Conservation (phyloP, 2,797 vertebrate genomes). For the Chrosomus eos region DNA sequence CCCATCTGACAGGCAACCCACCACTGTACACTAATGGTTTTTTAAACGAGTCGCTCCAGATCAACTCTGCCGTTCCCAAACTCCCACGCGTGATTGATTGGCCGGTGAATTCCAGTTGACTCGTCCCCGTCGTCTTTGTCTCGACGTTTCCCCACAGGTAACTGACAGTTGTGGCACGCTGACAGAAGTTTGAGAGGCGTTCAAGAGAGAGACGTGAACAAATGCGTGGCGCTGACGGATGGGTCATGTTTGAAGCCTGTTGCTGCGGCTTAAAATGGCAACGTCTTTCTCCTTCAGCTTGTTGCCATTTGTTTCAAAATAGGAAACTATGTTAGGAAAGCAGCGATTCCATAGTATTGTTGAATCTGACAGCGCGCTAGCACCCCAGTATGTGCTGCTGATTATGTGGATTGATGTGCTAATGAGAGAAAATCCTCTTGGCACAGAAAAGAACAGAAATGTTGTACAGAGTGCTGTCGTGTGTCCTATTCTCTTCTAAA, state of each 20-base stretch:
- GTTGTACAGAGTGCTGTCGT: neutral
- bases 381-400: conserved; percentile 19
- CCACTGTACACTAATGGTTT: conserved; percentile 72
- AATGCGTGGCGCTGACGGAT: neutral
- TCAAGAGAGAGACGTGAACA: conserved; percentile 17
- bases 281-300: neutral
- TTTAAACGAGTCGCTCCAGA: conserved; percentile 73
- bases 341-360: conserved; percentile 7
- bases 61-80: conserved; percentile 54
- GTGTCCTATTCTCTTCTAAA: conserved; percentile 36
- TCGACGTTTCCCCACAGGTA: conserved; percentile 13
- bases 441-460: neutral
- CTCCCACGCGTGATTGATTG: conserved; percentile 55
- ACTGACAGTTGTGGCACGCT: conserved; percentile 8
- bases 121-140: conserved; percentile 46
- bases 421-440: conserved; percentile 37
- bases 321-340: neutral
- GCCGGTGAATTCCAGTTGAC: conserved; percentile 29
- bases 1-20: conserved; percentile 68
- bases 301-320: conserved; percentile 27
- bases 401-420: conserved; percentile 52
- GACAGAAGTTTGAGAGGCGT: conserved; percentile 18
- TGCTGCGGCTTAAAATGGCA: conserved; percentile 22
- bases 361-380: neutral
- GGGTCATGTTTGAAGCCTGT: conserved; percentile 35